Base-by-base conservation (phyloP, 2,888 invertebrate species). In the Epinotia demarniana region DNA sequence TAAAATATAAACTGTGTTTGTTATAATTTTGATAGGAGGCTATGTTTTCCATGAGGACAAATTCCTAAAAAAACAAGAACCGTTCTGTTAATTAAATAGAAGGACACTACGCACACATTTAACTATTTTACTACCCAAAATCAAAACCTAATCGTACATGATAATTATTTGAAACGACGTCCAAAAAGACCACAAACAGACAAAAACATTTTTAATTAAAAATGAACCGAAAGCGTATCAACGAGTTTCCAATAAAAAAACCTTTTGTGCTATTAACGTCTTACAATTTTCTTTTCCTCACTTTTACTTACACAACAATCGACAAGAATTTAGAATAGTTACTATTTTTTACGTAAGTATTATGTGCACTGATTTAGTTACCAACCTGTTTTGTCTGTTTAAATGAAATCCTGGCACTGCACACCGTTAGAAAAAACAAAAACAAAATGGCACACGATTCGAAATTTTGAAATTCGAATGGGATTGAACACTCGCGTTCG, bases 321-420 rank as follows among this genome's bases (percentile, higher is more conserved):
- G 77, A 72, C 77, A 77, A 78, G 78, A 75, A 67, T 64, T 67
- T 27, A 68, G 53, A 77, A 82, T 78, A 69, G 71, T 74, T 76
- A 79, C 75, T 58, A 71, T 62, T 74, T 69, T 78, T 77, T 76
- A 79, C 77, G 77, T 80, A 77, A 72, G 76, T 57, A 64, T 67
- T 72, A 63, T 49, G 70, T 53, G 55, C 67, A 67, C 75, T 61
- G 11, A 72, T 78, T 80, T 80, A 75, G 77, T 19, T 79, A 88
- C 89, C 78, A 84, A 91, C 91, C 91, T 92, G 80, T 83, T 81
- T 82, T 67, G 71, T 77, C 69, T 80, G 75, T 78, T 79, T 79
- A 76, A 80, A 80, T 68, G 61, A 88, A 91, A 92, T 92, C 91
- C 92, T 88, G 84, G 86, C 88, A 89, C 88, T 87, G 79, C 80